Evolutionary conservation across 2,113 vertebrate genomes (phyloP).

Genomic region (Tor tambroides): DNA sequence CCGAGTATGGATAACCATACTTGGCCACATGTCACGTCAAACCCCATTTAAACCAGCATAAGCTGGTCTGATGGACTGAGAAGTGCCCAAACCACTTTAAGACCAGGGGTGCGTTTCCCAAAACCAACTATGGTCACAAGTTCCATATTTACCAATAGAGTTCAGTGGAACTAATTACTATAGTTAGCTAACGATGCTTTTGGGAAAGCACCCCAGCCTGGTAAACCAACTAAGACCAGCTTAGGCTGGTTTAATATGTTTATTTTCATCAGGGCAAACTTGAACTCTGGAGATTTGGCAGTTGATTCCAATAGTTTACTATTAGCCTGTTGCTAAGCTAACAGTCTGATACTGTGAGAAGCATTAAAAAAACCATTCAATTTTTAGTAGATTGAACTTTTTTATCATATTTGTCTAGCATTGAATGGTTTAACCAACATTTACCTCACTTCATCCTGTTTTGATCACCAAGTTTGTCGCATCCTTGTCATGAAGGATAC

Average conservation of each 20-base stretch:
- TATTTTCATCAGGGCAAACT: not conserved
- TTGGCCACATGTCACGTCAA: too few relatives aligned
- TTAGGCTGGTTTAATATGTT: not conserved
- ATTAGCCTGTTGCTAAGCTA: not conserved
- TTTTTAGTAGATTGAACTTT: not conserved
- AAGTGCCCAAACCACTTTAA: too few relatives aligned
- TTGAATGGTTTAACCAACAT: not conserved
- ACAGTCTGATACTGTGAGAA: not conserved
- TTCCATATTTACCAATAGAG: too few relatives aligned
- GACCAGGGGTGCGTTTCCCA: too few relatives aligned
- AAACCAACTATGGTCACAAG: too few relatives aligned
- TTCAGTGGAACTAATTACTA: too few relatives aligned
- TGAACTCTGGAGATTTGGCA: not conserved
- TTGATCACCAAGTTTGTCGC: not conserved
- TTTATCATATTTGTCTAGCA: not conserved
- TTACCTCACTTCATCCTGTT: not conserved
- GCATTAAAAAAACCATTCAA: not conserved
- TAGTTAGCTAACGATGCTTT: too few relatives aligned
- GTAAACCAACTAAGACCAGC: not conserved
- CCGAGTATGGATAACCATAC: too few relatives aligned
- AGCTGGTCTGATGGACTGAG: not conserved
- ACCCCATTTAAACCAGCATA: not conserved
- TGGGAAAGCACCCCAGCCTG: too few relatives aligned
- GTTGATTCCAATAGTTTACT: not conserved
- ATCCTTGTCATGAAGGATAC: not conserved